Base-by-base conservation (phyloP, 2,113 vertebrate genomes). In the Macquaria ambigua region DNA sequence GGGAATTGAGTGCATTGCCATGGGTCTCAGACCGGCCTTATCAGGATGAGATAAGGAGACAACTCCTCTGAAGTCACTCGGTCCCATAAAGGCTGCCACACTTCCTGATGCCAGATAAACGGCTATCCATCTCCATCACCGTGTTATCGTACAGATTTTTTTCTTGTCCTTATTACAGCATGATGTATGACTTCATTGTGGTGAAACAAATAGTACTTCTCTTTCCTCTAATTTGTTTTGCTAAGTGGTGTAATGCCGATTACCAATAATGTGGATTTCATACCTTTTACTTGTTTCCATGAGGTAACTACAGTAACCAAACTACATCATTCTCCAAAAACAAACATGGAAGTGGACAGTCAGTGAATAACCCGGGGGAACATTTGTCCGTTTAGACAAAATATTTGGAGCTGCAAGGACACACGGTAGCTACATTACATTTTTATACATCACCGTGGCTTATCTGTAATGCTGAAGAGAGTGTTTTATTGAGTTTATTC, bases 71-170 rank as follows among this genome's bases (percentile, higher is more conserved):
- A 85, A 67, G 84, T 82, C 70, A 79, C 66, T 78, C 8, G 0
- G 39, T 66, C 61, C 69, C 48, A 70, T 89, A 77, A 89, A 85
- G 58, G 69, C 37, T 5, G 59, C 73, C 66, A 82, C 68, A 90
- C 72, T 93, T 94, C 90, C 90, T 91, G 88, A 86, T 89, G 52
- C 77, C 78, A 85, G 88, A 92, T 91, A 92, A 90, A 52, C 6
- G 0, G 34, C 64, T 50, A 75, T 77, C 55, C 64, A 81, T 80
- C 90, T 82, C 74, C 66, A 75, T 85, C 74, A 50, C 41, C 3
- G 7, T 18, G 53, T 77, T 37, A 63, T 37, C 16, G 6, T 61
- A 46, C 41, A 43, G 41, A 43, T 63, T 34, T 41, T 37, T 46
- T 25, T 50, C 11, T 39, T 34, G 41, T 74, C 41, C 70, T 56